A percentile compares a stretch with the other conserved stretches of the same genome.
phyloP scores from a whole-genome alignment of 1,140 invertebrate species.

The Stegodyphus mimosarum region DNA sequence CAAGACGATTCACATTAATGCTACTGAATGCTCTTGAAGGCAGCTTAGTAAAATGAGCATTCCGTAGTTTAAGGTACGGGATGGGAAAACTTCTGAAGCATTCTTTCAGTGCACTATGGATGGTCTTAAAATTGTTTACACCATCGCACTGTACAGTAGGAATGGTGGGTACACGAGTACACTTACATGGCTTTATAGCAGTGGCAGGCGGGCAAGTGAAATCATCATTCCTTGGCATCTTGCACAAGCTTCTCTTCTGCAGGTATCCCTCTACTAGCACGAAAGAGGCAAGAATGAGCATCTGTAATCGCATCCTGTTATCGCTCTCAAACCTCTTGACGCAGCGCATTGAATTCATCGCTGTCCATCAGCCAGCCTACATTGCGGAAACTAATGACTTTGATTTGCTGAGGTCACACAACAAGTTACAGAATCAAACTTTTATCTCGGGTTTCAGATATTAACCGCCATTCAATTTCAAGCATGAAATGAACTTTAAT shows the following conservation, averaged over 20 bases:
- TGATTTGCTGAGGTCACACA: background rate
- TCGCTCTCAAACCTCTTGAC: constrained; percentile 45
- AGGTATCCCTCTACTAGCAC: constrained; percentile 29
- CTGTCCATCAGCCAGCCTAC: background rate
- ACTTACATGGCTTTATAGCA: constrained; percentile 27
- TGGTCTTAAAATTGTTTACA: constrained; percentile 9
- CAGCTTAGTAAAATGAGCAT: constrained; percentile 20
- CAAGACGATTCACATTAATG: constrained; percentile 25
- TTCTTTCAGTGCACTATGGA: background rate
- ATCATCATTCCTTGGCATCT: background rate
- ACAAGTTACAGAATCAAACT: background rate
- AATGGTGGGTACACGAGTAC: constrained; percentile 17
- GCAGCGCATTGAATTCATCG: constrained; percentile 20
- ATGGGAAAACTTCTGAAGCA: constrained; percentile 11
- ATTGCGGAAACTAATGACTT: constrained; percentile 22
- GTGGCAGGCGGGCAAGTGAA: constrained; percentile 25
- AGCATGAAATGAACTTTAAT: background rate
- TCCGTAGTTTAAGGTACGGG: constrained; percentile 27
- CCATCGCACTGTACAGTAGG: constrained; percentile 35
- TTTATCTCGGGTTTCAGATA: background rate
- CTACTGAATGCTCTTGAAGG: constrained; percentile 32
- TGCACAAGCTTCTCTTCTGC: constrained; percentile 10
- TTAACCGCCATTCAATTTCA: no score
- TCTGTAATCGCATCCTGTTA: constrained; percentile 45
- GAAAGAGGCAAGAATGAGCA: constrained; percentile 22